Evolutionary conservation across 2,113 vertebrate species (phyloP), one percentile per base, ranked within the genome.

Genomic region (Asarcornis scutulata): DNA sequence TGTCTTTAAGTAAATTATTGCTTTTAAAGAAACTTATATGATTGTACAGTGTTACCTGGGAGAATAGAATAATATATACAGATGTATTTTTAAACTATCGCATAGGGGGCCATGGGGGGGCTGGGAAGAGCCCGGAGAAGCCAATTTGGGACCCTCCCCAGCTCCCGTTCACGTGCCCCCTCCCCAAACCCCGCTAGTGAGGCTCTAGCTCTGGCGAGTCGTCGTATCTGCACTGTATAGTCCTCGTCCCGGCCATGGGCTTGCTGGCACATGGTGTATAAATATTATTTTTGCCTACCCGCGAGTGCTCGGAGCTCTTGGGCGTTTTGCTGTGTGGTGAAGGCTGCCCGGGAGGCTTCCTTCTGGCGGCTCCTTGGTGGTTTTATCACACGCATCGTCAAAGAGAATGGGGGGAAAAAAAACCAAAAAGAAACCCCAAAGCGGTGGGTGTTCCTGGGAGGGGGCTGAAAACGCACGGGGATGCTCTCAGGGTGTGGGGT

Each of bases 1-100:
- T 90, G 93, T 96, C 94, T 97, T 97, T 96, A 96, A 96, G 95
- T 97, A 97, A 97, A 97, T 96, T 95, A 97, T 96, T 97, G 92
- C 96, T 98, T 97, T 96, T 96, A 94, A 96, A 96, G 92, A 82
- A 94, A 94, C 96, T 96, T 95, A 85, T 95, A 97, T 87, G 93
- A 95, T 32, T 98, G 97, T 97, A 97, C 95, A 98, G 96, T 96
- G 89, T 92, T 87, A 96, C 94, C 92, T 94, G 97, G 75, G 94
- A 97, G 93, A 96, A 95, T 91, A 97, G 96, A 96, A 92, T 96
- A 96, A 97, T 97, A 94, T 96, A 97, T 95, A 93, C 86, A 91
- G 92, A 93, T 90, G 94, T 96, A 96, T 97, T 97, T 97, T 97
- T 92, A 89, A 82, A 80, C 32, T 87, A 83, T 89, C 93, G 84